A percentile compares a stretch with the other conserved stretches of the same genome.
These are phyloP conservation scores for Scomber japonicus DNA, from an alignment of 2,113 vertebrate species.

Conservation along the genomic window DNA sequence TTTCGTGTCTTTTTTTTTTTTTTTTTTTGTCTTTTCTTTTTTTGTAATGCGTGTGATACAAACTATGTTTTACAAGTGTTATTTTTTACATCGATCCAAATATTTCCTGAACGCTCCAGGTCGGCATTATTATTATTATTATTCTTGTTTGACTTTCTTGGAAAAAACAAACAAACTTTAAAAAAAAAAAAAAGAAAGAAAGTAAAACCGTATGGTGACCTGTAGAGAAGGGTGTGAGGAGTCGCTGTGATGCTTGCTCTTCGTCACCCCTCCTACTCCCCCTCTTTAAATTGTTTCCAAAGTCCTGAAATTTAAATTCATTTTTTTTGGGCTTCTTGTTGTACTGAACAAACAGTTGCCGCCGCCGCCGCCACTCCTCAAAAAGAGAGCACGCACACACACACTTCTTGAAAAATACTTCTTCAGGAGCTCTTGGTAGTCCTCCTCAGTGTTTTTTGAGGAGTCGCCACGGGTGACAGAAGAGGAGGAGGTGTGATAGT, in stretches of 20 bases:
- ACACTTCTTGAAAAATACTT: slow-evolving; percentile 59
- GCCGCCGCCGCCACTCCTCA: background rate
- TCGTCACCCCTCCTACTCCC: too few relatives aligned
- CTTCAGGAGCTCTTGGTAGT: slow-evolving; percentile 59
- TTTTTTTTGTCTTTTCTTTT: slow-evolving; percentile 24
- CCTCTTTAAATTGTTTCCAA: too few relatives aligned
- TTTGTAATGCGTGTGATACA: slow-evolving; percentile 34
- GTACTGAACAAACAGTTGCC: slow-evolving; percentile 20
- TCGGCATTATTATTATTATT: slow-evolving; percentile 32
- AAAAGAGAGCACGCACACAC: slow-evolving; percentile 32
- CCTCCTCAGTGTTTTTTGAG: slow-evolving; percentile 39
- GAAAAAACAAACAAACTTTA: too few relatives aligned
- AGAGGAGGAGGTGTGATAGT: slow-evolving; percentile 55
- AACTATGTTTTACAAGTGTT: slow-evolving; percentile 42
- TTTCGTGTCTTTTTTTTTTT: slow-evolving; percentile 41
- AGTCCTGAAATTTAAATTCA: slow-evolving; percentile 61
- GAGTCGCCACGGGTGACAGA: slow-evolving; percentile 44
- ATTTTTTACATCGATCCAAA: slow-evolving; percentile 52
- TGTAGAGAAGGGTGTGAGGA: slow-evolving; percentile 23
- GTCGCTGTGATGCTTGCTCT: background rate
- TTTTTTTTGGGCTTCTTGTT: slow-evolving; percentile 36
- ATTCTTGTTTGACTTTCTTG: too few relatives aligned
- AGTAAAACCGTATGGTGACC: slow-evolving; percentile 47
- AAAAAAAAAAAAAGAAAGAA: too few relatives aligned
- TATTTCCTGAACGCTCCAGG: slow-evolving; percentile 52